Evolutionary conservation across 2,113 vertebrate genomes (phyloP).

Genomic region (Pholis gunnellus): DNA sequence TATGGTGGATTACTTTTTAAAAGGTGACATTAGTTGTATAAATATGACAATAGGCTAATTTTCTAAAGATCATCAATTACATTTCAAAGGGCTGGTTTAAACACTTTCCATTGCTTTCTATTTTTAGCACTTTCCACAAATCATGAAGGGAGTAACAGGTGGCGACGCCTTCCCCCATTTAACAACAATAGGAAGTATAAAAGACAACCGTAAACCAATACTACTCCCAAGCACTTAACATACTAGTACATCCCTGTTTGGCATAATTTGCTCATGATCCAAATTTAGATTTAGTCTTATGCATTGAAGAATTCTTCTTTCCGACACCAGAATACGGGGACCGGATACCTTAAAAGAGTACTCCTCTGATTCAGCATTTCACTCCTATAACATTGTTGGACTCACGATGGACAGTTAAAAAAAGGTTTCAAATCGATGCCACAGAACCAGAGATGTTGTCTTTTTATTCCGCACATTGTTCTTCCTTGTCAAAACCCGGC

Average conservation of each 20-base stretch:
- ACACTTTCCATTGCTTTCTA: not conserved
- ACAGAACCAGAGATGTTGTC: not conserved
- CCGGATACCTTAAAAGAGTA: not conserved
- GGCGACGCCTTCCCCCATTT: not conserved
- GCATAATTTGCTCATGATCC: not conserved
- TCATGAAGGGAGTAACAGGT: not conserved
- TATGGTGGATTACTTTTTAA: not conserved
- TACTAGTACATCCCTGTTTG: not conserved
- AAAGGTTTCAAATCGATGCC: not conserved
- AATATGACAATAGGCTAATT: not conserved
- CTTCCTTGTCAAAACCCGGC: not conserved
- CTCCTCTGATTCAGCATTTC: not conserved
- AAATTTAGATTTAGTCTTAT: not conserved
- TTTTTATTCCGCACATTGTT: not conserved
- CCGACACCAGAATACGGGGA: not conserved
- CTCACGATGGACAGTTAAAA: not conserved
- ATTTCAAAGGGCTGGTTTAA: not conserved
- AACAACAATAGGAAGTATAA: not conserved
- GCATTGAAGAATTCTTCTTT: not conserved
- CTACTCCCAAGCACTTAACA: not conserved
- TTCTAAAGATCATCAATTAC: not conserved
- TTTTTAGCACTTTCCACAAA: conserved; percentile 2
- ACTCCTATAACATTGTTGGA: not conserved
- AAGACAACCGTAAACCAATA: not conserved
- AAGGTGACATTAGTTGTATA: not conserved